A percentile compares a stretch with the other conserved stretches of the same genome.
Evolutionary conservation across 2,888 invertebrate species (phyloP).

Genomic region (Cryptops parisi): DNA sequence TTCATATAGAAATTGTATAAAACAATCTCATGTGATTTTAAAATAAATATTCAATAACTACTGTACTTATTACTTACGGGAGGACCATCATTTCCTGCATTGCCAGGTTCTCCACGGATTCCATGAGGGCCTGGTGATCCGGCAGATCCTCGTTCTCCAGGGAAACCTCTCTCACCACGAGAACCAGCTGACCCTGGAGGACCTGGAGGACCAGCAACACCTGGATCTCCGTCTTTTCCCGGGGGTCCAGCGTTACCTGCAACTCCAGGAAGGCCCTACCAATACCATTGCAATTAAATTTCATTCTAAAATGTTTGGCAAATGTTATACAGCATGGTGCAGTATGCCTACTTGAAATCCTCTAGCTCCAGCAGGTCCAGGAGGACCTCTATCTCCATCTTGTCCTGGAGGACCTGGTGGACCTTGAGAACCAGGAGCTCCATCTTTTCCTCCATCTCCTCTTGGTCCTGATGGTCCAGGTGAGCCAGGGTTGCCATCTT

Average conservation of each 20-base stretch:
- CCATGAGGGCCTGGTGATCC: constrained; percentile 46
- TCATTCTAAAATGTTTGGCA: no score
- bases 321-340: no score
- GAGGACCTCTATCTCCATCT: constrained; percentile 57
- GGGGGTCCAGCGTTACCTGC: constrained; percentile 55
- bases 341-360: constrained; percentile 60
- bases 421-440: constrained; percentile 35
- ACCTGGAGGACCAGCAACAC: constrained; percentile 49
- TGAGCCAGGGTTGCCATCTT: constrained; percentile 58
- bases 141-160: constrained; percentile 38
- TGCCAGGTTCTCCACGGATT: constrained; percentile 47
- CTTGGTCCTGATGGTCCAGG: constrained; percentile 60
- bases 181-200: constrained; percentile 31
- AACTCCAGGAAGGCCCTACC: constrained; percentile 54
- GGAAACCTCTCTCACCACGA: constrained; percentile 46
- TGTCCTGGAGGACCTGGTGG: constrained; percentile 52
- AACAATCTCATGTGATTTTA: neutral
- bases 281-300: no score
- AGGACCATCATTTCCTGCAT: constrained; percentile 50
- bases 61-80: constrained; percentile 20
- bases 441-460: constrained; percentile 56
- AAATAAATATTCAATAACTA: neutral
- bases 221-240: constrained; percentile 68
- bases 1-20: neutral
- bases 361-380: constrained; percentile 58